These are phyloP conservation scores for Drosophila paucipuncta DNA, from an alignment of 2,888 invertebrate species.

Conservation along the genomic window DNA sequence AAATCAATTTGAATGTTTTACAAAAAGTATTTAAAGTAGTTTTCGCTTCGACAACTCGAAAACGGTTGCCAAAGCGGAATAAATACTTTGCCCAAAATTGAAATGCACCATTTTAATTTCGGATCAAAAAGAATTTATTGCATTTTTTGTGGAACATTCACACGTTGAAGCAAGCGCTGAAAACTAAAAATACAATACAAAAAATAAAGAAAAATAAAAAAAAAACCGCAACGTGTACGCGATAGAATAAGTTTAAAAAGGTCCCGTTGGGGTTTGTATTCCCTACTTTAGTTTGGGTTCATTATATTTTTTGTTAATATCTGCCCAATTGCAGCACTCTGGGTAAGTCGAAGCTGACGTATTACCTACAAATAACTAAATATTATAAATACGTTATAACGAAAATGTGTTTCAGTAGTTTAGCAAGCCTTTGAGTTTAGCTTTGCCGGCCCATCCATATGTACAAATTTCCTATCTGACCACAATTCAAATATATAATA, in stretches of 20 bases:
- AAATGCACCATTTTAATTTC: constrained; percentile 70
- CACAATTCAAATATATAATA: constrained; percentile 8
- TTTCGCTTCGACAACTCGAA: constrained; percentile 64
- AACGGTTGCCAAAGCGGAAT: constrained; percentile 62
- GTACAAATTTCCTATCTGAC: constrained; percentile 48
- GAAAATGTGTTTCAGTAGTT: constrained; percentile 66
- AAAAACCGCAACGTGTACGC: constrained; percentile 58
- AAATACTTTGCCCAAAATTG: constrained; percentile 57
- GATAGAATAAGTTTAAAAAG: constrained; percentile 40
- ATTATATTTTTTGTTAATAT: constrained; percentile 51
- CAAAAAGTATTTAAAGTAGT: constrained; percentile 64
- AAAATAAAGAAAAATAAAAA: constrained; percentile 48
- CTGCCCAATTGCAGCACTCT: constrained; percentile 64
- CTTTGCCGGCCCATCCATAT: constrained; percentile 67
- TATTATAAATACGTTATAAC: constrained; percentile 55
- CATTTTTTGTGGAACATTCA: constrained; percentile 84
- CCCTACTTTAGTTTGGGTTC: constrained; percentile 39
- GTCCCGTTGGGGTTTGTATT: constrained; percentile 41
- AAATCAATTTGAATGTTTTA: constrained; percentile 71
- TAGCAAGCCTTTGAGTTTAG: constrained; percentile 70
- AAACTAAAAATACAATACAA: constrained; percentile 66
- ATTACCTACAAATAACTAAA: constrained; percentile 49
- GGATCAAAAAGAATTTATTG: constrained; percentile 55
- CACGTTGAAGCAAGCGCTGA: constrained; percentile 84
- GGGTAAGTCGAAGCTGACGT: constrained; percentile 73